Base-by-base conservation (phyloP, 2,888 invertebrate species). In the Synergus itoensis region DNA sequence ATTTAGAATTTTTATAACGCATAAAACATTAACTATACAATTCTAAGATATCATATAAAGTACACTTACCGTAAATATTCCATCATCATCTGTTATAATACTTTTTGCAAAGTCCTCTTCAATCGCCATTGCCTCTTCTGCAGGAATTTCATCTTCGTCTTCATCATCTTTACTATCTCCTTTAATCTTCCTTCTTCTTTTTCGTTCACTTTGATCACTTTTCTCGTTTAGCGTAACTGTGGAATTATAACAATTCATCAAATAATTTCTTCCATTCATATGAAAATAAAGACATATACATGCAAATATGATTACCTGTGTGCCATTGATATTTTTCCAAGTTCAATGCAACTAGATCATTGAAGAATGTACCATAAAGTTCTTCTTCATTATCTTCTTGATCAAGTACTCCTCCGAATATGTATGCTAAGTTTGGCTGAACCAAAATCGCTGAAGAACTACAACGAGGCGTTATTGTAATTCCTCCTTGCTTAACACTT, bases 341-440 rank as follows among this genome's bases (percentile, higher is more conserved):
- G 89, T 98, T 98, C 7, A 99, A 90, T 45, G 94, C 93, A 81
- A 95, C 94, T 11, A 98, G 93, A 73, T 98, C 97, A 88, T 97
- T 96, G 85, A 94, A 96, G 93, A 98, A 97, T 81, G 94, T 95
- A 0, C 98, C 97, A 9, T 94, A 93, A 0, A 98, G 92, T 81
- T 96, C 94, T 88, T 97, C 97, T 77, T 98, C 98, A 77, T 96
- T 95, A 1, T 88, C 86, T 63, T 89, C 88, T 88, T 97, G 96
- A 87, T 98, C 98, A 93, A 95, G 94, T 14, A 98, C 96, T 1
- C 98, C 98, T 0, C 98, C 98, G 91, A 97, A 99, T 81, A 96
- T 94, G 87, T 97, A 96, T 0, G 96, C 96, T 77, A 94, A 93
- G 84, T 94, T 95, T 28, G 95, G 93, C 62, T 94, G 93, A 75